phyloP scores from a whole-genome alignment of 2,113 vertebrate genomes.

The Cranoglanis bouderius region DNA sequence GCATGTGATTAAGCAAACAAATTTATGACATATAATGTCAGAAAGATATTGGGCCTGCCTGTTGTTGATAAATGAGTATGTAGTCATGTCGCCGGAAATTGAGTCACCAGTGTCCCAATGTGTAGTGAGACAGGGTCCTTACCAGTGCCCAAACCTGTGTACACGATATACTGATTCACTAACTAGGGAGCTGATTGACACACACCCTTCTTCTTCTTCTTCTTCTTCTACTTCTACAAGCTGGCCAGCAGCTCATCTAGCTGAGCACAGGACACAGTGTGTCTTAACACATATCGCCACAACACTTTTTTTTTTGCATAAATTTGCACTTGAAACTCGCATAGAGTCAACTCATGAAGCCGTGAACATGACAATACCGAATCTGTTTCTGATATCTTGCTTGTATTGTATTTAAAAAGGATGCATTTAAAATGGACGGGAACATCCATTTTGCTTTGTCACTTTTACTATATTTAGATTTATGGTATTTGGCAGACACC shows the following conservation, averaged over 20 bases:
- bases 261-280: neutral
- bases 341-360: neutral
- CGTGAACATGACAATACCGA: neutral
- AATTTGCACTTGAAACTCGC: neutral
- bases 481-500: too few relatives aligned
- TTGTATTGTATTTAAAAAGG: neutral
- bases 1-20: too few relatives aligned
- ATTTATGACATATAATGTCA: too few relatives aligned
- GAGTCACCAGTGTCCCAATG: too few relatives aligned
- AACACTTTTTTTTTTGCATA: conserved; percentile 5
- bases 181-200: too few relatives aligned
- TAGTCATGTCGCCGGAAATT: too few relatives aligned
- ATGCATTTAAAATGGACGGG: neutral
- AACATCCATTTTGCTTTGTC: neutral
- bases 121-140: too few relatives aligned
- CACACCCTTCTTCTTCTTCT: too few relatives aligned
- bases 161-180: too few relatives aligned
- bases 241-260: neutral
- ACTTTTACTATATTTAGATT: neutral
- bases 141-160: too few relatives aligned
- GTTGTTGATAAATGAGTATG: too few relatives aligned
- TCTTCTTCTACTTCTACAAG: neutral
- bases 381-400: neutral
- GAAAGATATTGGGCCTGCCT: too few relatives aligned
- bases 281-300: neutral